Evolutionary conservation across 2,113 vertebrate genomes (phyloP).

Genomic region (Siniperca chuatsi): DNA sequence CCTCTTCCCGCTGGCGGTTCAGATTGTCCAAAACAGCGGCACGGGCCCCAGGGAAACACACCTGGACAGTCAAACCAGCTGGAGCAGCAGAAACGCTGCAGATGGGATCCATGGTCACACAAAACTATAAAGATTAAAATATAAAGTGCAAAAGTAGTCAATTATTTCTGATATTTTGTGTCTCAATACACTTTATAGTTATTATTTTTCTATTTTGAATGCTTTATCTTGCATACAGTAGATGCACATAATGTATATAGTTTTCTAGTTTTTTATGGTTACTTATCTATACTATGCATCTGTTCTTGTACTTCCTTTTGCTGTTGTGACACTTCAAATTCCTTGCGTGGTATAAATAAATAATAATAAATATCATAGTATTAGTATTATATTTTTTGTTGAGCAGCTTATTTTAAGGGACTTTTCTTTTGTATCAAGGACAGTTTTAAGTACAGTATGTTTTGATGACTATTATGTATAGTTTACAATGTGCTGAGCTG

Average conservation of each 20-base stretch:
- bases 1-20: conserved; percentile 91
- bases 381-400: neutral
- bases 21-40: conserved; percentile 89
- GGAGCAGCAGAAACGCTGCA: conserved; percentile 58
- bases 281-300: neutral
- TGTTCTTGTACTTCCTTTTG: neutral
- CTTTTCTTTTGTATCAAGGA: neutral
- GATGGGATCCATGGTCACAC: conserved; percentile 66
- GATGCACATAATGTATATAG: neutral
- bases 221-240: neutral
- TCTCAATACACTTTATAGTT: neutral
- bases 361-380: neutral
- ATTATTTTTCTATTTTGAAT: neutral
- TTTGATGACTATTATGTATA: neutral
- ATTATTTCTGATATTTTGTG: neutral
- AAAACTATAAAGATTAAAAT: conserved; percentile 6
- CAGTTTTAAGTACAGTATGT: neutral
- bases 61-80: conserved; percentile 82
- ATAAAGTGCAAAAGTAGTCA: neutral
- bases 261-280: neutral
- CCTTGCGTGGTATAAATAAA: neutral
- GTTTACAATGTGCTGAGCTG: neutral
- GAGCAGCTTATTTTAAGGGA: neutral
- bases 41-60: conserved; percentile 90
- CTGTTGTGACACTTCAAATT: neutral